phyloP scores from a whole-genome alignment of 2,113 vertebrate genomes.

The Pachycephala philippinensis region DNA sequence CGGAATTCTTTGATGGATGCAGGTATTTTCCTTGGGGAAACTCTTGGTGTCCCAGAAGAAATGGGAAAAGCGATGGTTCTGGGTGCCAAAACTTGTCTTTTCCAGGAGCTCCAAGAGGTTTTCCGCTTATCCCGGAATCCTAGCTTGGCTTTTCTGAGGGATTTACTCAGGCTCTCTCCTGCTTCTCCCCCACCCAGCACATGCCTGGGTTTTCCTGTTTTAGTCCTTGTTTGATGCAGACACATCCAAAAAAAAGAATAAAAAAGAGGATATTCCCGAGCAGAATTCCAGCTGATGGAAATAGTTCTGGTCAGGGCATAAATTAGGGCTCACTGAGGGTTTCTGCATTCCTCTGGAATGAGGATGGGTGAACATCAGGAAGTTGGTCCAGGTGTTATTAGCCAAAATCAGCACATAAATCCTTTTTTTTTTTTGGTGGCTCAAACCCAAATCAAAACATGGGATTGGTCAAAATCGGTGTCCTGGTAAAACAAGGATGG shows the following conservation, averaged over 20 bases:
- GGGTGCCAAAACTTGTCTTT: background rate
- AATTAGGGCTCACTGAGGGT: background rate
- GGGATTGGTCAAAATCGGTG: background rate
- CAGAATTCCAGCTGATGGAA: background rate
- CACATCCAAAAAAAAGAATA: fast-evolving
- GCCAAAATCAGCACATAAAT: background rate
- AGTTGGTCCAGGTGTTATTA: background rate
- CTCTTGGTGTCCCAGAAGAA: fast-evolving
- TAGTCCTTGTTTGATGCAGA: background rate
- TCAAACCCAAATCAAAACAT: background rate
- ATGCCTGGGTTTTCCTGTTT: fast-evolving
- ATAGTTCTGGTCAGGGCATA: background rate
- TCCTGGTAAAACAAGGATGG: background rate
- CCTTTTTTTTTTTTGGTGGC: background rate
- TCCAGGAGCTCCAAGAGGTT: background rate
- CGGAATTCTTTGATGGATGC: background rate
- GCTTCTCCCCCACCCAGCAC: fast-evolving
- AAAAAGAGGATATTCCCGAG: background rate
- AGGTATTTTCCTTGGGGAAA: background rate
- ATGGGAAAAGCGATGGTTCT: background rate
- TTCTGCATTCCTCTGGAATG: background rate
- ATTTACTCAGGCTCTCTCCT: fast-evolving
- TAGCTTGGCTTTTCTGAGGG: background rate
- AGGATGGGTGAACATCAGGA: background rate
- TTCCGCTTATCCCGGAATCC: background rate